Evolutionary conservation across 2,888 invertebrate genomes (phyloP).

Genomic region (Tipula vernalis): DNA sequence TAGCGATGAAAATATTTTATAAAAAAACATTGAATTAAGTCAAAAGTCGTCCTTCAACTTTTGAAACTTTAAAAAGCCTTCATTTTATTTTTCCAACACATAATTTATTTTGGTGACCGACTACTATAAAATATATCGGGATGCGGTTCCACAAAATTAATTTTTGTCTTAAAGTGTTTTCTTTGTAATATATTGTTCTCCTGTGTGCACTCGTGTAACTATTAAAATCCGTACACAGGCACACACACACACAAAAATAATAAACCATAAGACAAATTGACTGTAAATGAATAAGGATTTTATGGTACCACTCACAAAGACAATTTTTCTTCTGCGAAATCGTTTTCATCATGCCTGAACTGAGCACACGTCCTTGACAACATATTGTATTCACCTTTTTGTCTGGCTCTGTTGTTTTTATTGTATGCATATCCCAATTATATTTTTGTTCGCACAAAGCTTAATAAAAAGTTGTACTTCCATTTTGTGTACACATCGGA

Average conservation of each 20-base stretch:
- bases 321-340: background rate
- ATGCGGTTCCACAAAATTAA: no score
- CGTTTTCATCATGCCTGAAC: background rate
- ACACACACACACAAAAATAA: background rate
- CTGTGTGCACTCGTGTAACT: no score
- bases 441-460: background rate
- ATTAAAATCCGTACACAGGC: background rate
- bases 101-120: no score
- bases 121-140: no score
- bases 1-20: no score
- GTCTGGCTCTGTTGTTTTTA: background rate
- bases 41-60: no score
- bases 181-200: no score
- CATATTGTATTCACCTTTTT: background rate
- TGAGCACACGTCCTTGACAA: background rate
- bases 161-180: no score
- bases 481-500: background rate
- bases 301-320: background rate
- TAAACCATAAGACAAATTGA: background rate
- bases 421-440: background rate
- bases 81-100: no score
- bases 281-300: background rate
- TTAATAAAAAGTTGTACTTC: background rate
- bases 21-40: no score
- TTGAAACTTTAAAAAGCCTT: no score